These are phyloP conservation scores for Meiosimyza decipiens DNA, from an alignment of 2,888 invertebrate species.

Conservation along the genomic window DNA sequence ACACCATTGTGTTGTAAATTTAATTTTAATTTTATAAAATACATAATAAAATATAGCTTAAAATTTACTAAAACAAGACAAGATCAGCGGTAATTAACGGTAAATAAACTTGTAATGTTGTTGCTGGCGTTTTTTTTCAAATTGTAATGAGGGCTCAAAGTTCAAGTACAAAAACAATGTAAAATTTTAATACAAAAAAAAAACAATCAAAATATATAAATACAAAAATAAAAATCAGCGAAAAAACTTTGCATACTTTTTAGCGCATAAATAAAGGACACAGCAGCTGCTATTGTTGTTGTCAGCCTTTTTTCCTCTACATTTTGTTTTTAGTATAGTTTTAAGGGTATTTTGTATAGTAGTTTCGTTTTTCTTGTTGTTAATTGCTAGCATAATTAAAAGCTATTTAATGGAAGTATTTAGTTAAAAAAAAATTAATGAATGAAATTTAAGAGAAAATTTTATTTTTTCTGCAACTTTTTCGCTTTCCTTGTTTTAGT, in stretches of 20 bases:
- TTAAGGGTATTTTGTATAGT: too few species aligned
- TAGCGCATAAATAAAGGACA: too few species aligned
- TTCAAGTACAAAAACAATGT: not conserved
- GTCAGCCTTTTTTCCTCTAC: not conserved
- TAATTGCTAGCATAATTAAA: conserved; percentile 20
- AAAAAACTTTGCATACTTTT: too few species aligned
- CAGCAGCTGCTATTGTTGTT: conserved; percentile 17
- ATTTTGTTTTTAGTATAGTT: not conserved
- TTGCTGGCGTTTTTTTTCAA: too few species aligned
- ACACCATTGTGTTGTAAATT: not conserved
- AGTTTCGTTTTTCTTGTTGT: not conserved
- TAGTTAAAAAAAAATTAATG: not conserved
- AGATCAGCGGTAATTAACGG: too few species aligned
- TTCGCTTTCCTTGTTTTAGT: not conserved
- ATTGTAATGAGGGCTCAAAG: not conserved
- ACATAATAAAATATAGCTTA: too few species aligned
- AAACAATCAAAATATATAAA: too few species aligned
- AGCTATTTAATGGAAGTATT: conserved; percentile 5
- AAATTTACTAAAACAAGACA: too few species aligned
- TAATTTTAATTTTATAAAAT: not conserved
- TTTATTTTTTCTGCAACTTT: too few species aligned
- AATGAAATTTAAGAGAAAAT: not conserved
- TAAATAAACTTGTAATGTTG: too few species aligned
- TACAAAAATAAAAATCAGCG: too few species aligned
- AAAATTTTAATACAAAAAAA: too few species aligned